Conservation (phyloP, 2,113 vertebrate genomes). For the Rousettus leschenaultii region DNA sequence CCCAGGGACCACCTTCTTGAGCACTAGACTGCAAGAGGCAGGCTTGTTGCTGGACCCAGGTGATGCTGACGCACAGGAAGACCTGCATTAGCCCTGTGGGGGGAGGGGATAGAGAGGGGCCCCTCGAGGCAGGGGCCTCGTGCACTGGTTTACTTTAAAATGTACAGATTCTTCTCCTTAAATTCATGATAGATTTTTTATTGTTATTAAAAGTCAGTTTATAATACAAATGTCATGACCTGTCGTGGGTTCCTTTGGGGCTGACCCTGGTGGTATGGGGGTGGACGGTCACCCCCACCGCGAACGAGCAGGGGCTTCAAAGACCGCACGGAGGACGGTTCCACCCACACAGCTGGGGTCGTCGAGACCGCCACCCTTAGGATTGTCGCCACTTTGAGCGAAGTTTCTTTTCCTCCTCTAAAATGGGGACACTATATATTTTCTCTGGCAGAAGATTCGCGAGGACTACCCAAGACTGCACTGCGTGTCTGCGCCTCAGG, state of each 20-base stretch:
- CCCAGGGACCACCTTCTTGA: not conserved
- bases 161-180: conserved; percentile 70
- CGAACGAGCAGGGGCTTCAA: rapidly evolving
- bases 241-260: not conserved
- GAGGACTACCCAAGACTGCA: rapidly evolving
- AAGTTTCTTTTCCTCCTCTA: not conserved
- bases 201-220: conserved; percentile 82
- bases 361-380: not conserved
- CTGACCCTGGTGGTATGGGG: rapidly evolving
- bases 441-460: not conserved
- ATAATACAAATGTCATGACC: conserved; percentile 70
- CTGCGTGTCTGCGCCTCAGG: not conserved
- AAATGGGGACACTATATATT: rapidly evolving
- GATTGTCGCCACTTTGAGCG: not conserved
- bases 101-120: not conserved
- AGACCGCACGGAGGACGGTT: rapidly evolving
- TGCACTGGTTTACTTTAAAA: conserved; percentile 76
- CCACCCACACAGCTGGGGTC: rapidly evolving
- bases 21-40: not conserved
- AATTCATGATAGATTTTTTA: conserved; percentile 73
- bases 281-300: rapidly evolving
- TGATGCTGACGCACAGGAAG: not conserved
- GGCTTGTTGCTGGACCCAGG: not conserved
- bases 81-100: not conserved
- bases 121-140: conserved; percentile 30